Evolutionary conservation across 2,888 invertebrate genomes (phyloP).

Genomic region (Mesorhabditis belari): DNA sequence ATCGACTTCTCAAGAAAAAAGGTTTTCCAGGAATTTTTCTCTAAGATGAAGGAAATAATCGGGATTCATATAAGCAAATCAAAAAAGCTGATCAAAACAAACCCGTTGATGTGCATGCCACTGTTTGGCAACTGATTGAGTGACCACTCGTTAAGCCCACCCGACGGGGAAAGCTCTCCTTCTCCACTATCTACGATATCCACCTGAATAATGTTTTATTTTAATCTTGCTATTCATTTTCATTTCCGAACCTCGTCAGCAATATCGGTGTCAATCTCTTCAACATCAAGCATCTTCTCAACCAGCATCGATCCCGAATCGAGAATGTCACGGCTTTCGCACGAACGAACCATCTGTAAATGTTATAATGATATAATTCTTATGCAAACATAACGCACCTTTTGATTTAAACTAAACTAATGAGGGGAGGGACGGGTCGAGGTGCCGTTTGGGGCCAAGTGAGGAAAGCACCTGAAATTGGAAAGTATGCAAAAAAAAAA

Average conservation of each 20-base stretch:
- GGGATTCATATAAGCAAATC: not conserved
- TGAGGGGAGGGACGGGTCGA: not conserved
- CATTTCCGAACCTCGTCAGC: not conserved
- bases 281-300: not conserved
- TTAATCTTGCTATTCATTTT: not conserved
- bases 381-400: not conserved
- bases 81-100: not conserved
- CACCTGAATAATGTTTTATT: not conserved
- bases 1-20: not conserved
- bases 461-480: not conserved
- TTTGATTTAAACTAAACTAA: not conserved
- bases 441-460: not conserved
- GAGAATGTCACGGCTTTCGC: not conserved
- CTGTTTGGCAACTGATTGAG: too few relatives aligned
- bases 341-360: not conserved
- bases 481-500: not conserved
- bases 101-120: not conserved
- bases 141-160: not conserved
- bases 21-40: too few relatives aligned
- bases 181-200: not conserved
- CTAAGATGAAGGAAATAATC: not conserved
- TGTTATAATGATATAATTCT: not conserved
- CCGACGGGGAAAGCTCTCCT: not conserved
- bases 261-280: not conserved
- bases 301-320: not conserved